Evolutionary conservation across 1,140 invertebrate genomes (phyloP), one percentile per base, ranked within the genome.

Genomic region (Globodera ellingtonae): DNA sequence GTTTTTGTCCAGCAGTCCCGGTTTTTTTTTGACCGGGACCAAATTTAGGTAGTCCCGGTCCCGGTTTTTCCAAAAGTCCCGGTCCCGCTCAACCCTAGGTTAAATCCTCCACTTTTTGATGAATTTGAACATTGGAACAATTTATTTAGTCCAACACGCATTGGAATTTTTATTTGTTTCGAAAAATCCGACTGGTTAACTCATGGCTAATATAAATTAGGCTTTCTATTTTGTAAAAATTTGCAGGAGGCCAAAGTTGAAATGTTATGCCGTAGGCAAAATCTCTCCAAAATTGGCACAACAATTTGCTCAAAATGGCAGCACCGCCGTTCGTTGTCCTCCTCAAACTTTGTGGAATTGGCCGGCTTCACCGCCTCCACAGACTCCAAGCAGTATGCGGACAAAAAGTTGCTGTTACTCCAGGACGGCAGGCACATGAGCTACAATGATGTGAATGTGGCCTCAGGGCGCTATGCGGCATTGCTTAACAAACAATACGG

Each of bases 401-500:
- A 82, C 9, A 83, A 73, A 47, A 47, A 56, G 73, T 52, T 86
- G 35, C 71, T 86, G 15, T 79, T 86, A 35, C 70, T 72, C 6
- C 81, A 86, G 5, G 79, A 86, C 35, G 59, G 76, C 2, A 72
- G 44, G 1, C 52, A 70, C 6, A 35, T 75, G 5, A 87, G 84
- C 13, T 87, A 89, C 65, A 81, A 82, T n/a, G 81, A 85, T 24
- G 78, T 87, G 35, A 81, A 84, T 44, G 75, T 78, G 48, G 62
- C 75, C 71, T 76, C 84, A 46, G 86, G 86, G 13, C 83, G 84
- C 62, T 87, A 82, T 82, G 82, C 84, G 6, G 66, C 80, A 13
- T 44, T 87, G 35, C 78, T 87, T 18, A 81, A 72, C 50, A 67
- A 70, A 66, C 82, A 88, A 76, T 87, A 86, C 72, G 85, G 82